These are phyloP conservation scores for Montipora capitata DNA, from an alignment of 92 coral and sea anemone genomes.

Conservation along the genomic window DNA sequence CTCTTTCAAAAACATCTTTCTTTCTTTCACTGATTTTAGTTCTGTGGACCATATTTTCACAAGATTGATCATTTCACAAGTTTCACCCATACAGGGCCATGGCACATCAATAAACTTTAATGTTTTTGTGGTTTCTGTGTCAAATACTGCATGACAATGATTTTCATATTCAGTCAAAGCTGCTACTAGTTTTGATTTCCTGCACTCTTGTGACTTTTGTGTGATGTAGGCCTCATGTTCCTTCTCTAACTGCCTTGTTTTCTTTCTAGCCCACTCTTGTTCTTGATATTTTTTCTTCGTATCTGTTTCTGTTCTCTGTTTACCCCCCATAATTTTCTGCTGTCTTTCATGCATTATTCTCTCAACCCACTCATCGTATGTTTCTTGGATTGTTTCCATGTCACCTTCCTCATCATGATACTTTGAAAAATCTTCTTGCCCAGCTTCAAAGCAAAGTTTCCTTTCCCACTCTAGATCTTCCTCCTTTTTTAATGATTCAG, in stretches of 20 bases:
- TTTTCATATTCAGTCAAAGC: slow-evolving; percentile 75
- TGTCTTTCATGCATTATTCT: slow-evolving; percentile 76
- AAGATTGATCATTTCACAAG: slow-evolving; percentile 69
- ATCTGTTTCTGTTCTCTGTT: slow-evolving; percentile 26
- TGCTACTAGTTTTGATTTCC: slow-evolving; percentile 33
- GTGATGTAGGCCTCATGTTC: slow-evolving; percentile 85
- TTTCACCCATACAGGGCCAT: slow-evolving; percentile 90
- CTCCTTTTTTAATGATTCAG: slow-evolving; percentile 36
- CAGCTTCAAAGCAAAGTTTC: slow-evolving; percentile 84
- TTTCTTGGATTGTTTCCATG: slow-evolving; percentile 62
- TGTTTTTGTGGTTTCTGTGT: slow-evolving; percentile 1
- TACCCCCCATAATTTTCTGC: slow-evolving; percentile 35
- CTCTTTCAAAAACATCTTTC: slow-evolving; percentile 80
- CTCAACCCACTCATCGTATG: slow-evolving; percentile 93
- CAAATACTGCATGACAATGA: slow-evolving; percentile 75
- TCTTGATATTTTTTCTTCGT: slow-evolving; percentile 3
- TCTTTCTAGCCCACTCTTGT: slow-evolving; percentile 65
- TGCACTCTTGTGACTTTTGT: slow-evolving; percentile 60
- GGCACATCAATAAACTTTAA: slow-evolving; percentile 80
- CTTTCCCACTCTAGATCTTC: slow-evolving; percentile 89
- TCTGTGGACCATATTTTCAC: slow-evolving; percentile 72
- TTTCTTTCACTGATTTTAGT: slow-evolving; percentile 54
- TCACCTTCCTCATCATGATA: slow-evolving; percentile 60
- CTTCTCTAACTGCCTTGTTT: slow-evolving; percentile 76
- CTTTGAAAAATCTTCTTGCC: slow-evolving; percentile 72